A percentile compares a stretch with the other conserved stretches of the same genome.
Evolutionary conservation across 1,140 invertebrate species (phyloP).

Genomic region (Drosophila funebris): DNA sequence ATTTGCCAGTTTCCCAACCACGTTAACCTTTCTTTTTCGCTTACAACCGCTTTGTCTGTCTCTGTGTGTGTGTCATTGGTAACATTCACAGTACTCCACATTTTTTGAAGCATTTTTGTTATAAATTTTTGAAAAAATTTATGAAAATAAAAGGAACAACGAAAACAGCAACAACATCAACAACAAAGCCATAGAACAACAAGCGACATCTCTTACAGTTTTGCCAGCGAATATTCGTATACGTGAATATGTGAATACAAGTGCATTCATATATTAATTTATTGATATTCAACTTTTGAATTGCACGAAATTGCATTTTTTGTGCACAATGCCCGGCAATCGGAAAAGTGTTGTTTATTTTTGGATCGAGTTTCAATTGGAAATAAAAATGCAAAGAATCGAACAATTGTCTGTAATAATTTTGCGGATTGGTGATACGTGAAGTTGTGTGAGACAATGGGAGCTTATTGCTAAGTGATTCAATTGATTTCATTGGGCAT

Average conservation of each 20-base stretch:
- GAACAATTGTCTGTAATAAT: not conserved
- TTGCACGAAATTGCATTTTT: conserved; percentile 44
- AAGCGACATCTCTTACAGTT: not conserved
- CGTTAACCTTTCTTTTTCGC: conserved; percentile 32
- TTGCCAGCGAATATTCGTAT: not conserved
- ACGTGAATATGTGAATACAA: not conserved
- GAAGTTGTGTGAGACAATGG: conserved; percentile 7
- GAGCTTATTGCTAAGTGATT: conserved; percentile 13
- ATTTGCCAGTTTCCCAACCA: conserved; percentile 53
- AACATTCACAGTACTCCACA: conserved; percentile 28
- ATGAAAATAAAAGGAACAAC: conserved; percentile 34
- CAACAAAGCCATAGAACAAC: conserved; percentile 3
- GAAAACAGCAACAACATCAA: conserved; percentile 17
- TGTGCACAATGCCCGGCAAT: not conserved
- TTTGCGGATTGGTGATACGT: conserved; percentile 1
- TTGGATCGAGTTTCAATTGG: not conserved
- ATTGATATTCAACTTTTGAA: conserved; percentile 64
- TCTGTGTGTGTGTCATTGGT: conserved; percentile 37
- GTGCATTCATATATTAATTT: conserved; percentile 52
- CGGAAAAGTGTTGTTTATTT: not conserved
- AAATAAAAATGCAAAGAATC: not conserved
- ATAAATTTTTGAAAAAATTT: conserved; percentile 66
- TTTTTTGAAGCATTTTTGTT: conserved; percentile 44
- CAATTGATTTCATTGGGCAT: conserved; percentile 55
- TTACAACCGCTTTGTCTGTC: not conserved